Conservation (phyloP, 1,140 invertebrate genomes). For the Sipha flava region DNA sequence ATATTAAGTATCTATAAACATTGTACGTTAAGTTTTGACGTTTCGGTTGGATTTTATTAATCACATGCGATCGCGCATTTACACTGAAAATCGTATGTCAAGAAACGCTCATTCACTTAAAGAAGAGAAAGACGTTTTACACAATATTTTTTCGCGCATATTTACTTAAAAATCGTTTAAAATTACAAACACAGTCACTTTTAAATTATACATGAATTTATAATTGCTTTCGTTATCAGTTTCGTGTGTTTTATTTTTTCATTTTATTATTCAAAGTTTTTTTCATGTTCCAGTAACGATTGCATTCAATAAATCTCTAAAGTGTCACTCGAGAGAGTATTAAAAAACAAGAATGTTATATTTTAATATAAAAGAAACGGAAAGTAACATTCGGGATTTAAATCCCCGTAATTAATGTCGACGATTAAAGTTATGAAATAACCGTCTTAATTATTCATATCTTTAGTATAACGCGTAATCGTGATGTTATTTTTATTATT, state of each 20-base stretch:
- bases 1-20: no score
- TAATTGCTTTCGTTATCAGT: background rate
- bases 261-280: background rate
- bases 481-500: background rate
- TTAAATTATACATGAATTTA: background rate
- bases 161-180: no score
- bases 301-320: background rate
- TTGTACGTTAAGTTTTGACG: no score
- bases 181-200: background rate
- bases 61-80: no score
- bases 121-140: no score
- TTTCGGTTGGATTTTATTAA: no score
- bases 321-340: background rate
- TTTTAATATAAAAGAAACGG: background rate
- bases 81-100: no score
- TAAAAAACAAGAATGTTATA: background rate
- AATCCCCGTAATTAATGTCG: background rate
- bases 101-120: no score
- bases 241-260: background rate
- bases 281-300: background rate
- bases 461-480: background rate
- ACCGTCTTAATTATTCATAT: background rate
- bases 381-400: background rate
- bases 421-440: constrained; percentile 8
- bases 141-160: no score